These are phyloP conservation scores for Arion vulgaris DNA, from an alignment of 1,140 invertebrate species.

Conservation along the genomic window DNA sequence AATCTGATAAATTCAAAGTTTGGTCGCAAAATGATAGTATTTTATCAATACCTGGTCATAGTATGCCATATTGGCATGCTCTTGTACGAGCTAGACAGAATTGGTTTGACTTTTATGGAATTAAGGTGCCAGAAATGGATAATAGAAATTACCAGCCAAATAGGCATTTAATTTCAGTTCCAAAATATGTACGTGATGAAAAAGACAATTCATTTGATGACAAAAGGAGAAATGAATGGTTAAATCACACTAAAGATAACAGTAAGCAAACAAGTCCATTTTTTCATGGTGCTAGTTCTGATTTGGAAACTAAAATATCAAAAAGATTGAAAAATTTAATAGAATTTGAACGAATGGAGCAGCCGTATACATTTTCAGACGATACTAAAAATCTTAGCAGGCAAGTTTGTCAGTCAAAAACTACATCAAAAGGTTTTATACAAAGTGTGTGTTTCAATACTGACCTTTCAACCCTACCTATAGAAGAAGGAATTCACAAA, in stretches of 20 bases:
- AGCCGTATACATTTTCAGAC: not conserved
- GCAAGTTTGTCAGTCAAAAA: not conserved
- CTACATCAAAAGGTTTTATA: not conserved
- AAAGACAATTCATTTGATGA: not conserved
- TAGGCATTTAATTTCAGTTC: not conserved
- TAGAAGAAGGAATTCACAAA: not conserved
- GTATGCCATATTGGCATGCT: not conserved
- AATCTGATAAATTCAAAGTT: not conserved
- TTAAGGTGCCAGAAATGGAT: not conserved
- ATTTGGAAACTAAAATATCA: not conserved
- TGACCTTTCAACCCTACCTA: not conserved
- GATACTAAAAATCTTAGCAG: not conserved
- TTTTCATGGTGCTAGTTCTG: not conserved
- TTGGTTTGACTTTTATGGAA: constrained; percentile 1
- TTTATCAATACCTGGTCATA: not conserved
- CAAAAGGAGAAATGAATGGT: not conserved
- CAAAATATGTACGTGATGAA: not conserved
- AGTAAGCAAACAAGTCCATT: not conserved
- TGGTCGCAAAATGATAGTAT: not conserved
- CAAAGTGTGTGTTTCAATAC: not conserved
- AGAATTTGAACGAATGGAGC: not conserved
- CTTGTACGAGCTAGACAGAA: not conserved
- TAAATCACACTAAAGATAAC: not conserved
- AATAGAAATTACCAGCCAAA: not conserved
- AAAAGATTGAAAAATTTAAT: not conserved